Evolutionary conservation across 2,888 invertebrate genomes (phyloP), one percentile per base, ranked within the genome.

Genomic region (Teinopalpus imperialis): DNA sequence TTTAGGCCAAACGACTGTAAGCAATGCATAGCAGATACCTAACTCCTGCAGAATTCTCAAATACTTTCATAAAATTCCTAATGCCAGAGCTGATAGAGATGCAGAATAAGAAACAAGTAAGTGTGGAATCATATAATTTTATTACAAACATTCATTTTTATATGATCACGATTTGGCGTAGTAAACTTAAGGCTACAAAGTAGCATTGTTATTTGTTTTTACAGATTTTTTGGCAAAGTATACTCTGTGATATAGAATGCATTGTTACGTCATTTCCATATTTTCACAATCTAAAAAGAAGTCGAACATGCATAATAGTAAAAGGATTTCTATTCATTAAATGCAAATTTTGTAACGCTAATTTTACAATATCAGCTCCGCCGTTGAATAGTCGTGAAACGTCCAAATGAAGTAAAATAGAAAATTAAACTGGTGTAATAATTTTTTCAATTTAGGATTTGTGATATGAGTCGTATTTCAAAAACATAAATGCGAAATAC

Each of bases 401-500:
- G 39, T 39, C 1, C 27, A 39, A 20, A 12, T 27, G 12, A 21
- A 21, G 21, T 21, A 21, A 21, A 21, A 21, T 21, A 21, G 1
- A 21, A 21, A 21, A 21, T 21, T 21, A 21, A 21, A 21, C 21
- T 21, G 21, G 21, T 23, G 23, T 23, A 27, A 27, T 27, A 9
- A 10, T 31, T 29, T 45, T n/a, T n/a, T n/a, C n/a, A n/a, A n/a
- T n/a, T n/a, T n/a, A n/a, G 59, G 62, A 34, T 60, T 13, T 62
- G 61, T 49, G 60, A 62, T 37, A 27, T 39, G 35, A 60, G 39
- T 12, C 37, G 39, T 18, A 64, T 64, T 43, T 43, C 57, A 27
- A n/a, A n/a, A 43, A 51, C 45, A 54, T 62, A 0, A 59, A 62
- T 54, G 41, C 63, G 2, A 56, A 53, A 41, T 66, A 42, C 54